phyloP scores from a whole-genome alignment of 2,797 vertebrate species.

The Spheniscus humboldti region DNA sequence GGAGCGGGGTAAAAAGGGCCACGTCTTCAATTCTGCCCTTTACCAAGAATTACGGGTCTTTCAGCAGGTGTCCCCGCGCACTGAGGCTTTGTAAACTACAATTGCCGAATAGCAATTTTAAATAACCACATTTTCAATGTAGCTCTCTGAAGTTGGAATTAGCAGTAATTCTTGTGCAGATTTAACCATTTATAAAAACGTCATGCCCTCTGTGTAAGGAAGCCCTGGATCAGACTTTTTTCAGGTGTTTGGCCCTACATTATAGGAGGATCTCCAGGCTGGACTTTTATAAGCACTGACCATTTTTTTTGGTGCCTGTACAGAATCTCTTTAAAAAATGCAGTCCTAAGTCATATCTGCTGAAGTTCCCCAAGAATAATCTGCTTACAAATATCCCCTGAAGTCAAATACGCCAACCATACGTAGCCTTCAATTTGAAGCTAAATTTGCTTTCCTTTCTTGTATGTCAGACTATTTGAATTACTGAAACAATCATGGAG shows the following conservation, averaged over 20 bases:
- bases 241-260: neutral
- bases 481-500: neutral
- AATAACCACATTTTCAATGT: neutral
- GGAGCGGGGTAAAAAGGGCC: rapidly evolving
- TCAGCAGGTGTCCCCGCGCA: neutral
- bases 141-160: neutral
- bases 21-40: neutral
- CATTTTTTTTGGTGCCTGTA: neutral
- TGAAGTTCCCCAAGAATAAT: neutral
- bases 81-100: neutral
- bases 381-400: neutral
- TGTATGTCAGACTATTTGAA: neutral
- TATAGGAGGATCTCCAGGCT: neutral
- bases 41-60: neutral
- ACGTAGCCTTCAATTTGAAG: neutral
- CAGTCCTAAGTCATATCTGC: neutral
- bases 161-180: neutral
- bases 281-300: neutral
- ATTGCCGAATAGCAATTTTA: neutral
- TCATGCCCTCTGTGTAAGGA: rapidly evolving
- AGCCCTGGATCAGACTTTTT: neutral
- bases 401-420: neutral
- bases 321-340: neutral
- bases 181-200: neutral
- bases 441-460: constrained; percentile 5